These are phyloP conservation scores for Amblyopsis rosae DNA, from an alignment of 2,113 vertebrate species.

Conservation along the genomic window DNA sequence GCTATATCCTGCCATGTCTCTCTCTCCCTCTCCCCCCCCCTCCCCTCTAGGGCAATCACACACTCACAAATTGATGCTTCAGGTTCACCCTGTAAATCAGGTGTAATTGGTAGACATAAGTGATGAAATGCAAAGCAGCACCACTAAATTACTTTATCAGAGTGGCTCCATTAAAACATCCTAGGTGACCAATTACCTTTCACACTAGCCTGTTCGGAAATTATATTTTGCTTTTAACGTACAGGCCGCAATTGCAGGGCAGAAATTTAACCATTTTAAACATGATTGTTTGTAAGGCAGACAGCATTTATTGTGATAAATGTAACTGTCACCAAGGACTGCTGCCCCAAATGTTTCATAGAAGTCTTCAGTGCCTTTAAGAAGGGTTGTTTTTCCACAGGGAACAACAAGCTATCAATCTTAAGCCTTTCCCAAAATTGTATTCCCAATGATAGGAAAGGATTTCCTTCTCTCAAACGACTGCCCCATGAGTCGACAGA, in stretches of 20 bases:
- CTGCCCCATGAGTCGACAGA: slow-evolving; percentile 25
- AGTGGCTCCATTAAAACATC: slow-evolving; percentile 63
- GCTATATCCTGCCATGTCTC: slow-evolving; percentile 60
- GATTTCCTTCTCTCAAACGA: slow-evolving; percentile 26
- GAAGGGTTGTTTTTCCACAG: slow-evolving; percentile 21
- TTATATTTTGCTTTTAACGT: background rate
- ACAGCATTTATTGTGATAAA: background rate
- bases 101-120: slow-evolving; percentile 69
- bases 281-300: no score
- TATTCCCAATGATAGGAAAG: slow-evolving; percentile 35
- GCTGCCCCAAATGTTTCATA: background rate
- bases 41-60: slow-evolving; percentile 63
- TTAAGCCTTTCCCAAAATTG: slow-evolving; percentile 27
- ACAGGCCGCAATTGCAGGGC: no score
- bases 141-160: slow-evolving; percentile 70
- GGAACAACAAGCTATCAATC: slow-evolving; percentile 24
- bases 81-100: slow-evolving; percentile 72
- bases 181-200: slow-evolving; percentile 67
- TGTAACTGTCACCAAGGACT: background rate
- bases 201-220: slow-evolving; percentile 39
- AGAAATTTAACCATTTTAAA: no score
- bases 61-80: slow-evolving; percentile 66
- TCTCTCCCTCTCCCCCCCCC: background rate
- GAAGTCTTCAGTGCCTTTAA: slow-evolving; percentile 33
- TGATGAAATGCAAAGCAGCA: slow-evolving; percentile 72